A percentile compares a stretch with the other conserved stretches of the same genome.
Evolutionary conservation across 2,888 invertebrate genomes (phyloP).

Genomic region (Siphonodentalium dalli): DNA sequence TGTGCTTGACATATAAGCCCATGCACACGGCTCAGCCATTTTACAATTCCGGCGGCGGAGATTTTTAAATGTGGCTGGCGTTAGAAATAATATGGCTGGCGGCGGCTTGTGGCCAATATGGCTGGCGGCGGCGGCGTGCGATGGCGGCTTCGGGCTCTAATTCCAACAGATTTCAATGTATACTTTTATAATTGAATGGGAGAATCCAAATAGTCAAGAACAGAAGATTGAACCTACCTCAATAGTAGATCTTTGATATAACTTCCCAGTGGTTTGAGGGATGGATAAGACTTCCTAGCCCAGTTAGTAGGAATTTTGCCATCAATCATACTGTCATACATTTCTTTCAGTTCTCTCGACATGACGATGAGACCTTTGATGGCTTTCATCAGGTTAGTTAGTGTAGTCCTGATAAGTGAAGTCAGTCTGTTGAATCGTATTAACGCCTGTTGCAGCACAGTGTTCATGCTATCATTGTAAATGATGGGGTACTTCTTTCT

Average conservation of each 20-base stretch:
- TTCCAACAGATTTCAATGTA: too few relatives aligned
- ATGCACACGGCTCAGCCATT: too few relatives aligned
- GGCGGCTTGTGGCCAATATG: too few relatives aligned
- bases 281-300: conserved; percentile 64
- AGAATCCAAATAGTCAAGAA: too few relatives aligned
- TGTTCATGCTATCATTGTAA: conserved; percentile 65
- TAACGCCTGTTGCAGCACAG: conserved; percentile 63
- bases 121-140: too few relatives aligned
- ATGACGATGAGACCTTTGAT: conserved; percentile 63
- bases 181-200: too few relatives aligned
- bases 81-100: too few relatives aligned
- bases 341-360: conserved; percentile 63
- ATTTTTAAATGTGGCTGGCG: too few relatives aligned
- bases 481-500: conserved; percentile 60
- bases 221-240: too few relatives aligned
- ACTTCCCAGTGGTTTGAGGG: conserved; percentile 63
- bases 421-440: conserved; percentile 62
- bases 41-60: too few relatives aligned
- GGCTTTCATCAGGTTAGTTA: conserved; percentile 62
- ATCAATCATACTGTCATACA: conserved; percentile 64
- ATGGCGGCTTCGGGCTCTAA: too few relatives aligned
- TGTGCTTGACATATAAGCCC: too few relatives aligned
- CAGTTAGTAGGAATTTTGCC: conserved; percentile 65
- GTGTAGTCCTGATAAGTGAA: conserved; percentile 54
- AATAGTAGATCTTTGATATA: conserved; percentile 63